Conservation (phyloP, 1,140 invertebrate genomes). For the Plectus sambesii region DNA sequence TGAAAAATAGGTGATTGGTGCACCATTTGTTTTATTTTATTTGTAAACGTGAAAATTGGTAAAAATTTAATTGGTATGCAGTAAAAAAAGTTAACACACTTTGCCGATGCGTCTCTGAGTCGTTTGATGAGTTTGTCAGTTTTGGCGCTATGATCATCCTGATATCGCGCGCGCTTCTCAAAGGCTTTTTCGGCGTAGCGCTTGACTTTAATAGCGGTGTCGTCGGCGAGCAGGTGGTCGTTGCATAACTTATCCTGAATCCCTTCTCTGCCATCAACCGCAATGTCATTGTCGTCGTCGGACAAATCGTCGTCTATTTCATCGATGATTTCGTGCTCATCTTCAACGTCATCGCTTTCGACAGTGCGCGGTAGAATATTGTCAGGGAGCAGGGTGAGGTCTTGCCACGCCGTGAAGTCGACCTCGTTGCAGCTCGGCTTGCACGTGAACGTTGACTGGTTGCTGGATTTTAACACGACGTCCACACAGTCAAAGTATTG, state of each 20-base stretch:
- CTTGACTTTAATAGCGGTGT: slow-evolving; percentile 33
- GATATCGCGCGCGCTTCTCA: slow-evolving; percentile 42
- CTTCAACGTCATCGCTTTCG: slow-evolving; percentile 17
- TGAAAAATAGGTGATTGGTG: too few species aligned
- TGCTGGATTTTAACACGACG: slow-evolving; percentile 24
- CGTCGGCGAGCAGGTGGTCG: slow-evolving; percentile 34
- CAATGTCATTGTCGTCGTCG: slow-evolving; percentile 34
- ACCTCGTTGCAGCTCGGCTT: slow-evolving; percentile 35
- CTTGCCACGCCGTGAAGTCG: slow-evolving; percentile 45
- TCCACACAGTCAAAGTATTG: slow-evolving; percentile 41
- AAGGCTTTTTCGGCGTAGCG: slow-evolving; percentile 35
- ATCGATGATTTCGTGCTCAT: too few species aligned
- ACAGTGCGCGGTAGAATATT: slow-evolving; percentile 43
- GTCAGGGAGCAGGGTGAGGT: slow-evolving; percentile 34
- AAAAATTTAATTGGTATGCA: background rate
- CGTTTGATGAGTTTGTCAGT: slow-evolving; percentile 35
- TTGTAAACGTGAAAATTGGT: background rate
- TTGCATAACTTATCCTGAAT: slow-evolving; percentile 25
- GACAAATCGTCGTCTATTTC: slow-evolving; percentile 5
- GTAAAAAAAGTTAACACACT: too few species aligned
- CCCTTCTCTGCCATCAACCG: slow-evolving; percentile 30
- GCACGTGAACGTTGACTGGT: slow-evolving; percentile 23
- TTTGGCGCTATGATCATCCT: slow-evolving; percentile 42
- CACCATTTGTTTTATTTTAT: too few species aligned
- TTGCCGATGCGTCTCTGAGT: slow-evolving; percentile 25